Conservation (phyloP, 2,113 vertebrate genomes). For the Aptenodytes patagonicus region DNA sequence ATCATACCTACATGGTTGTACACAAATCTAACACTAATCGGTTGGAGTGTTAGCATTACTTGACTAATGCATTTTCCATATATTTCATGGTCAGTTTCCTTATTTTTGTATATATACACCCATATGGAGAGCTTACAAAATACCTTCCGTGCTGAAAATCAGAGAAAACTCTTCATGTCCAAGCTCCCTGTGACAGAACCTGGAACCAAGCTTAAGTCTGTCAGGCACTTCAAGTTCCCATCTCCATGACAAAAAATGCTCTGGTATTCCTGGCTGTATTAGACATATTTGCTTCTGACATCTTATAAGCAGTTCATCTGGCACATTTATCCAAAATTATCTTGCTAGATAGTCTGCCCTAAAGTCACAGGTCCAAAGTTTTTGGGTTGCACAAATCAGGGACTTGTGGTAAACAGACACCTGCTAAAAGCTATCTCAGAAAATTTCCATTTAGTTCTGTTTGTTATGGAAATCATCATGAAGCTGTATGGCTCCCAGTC, state of each 20-base stretch:
- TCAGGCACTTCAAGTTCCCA: neutral
- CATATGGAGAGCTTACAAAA: neutral
- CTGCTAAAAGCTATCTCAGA: neutral
- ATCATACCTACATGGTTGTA: neutral
- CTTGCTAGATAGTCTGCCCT: neutral
- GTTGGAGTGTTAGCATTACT: rapidly evolving
- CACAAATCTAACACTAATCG: neutral
- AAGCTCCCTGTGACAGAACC: neutral
- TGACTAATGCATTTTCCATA: neutral
- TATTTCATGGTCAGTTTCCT: neutral
- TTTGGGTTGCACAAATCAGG: neutral
- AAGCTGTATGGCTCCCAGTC: neutral
- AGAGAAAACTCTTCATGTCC: neutral
- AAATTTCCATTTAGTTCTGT: neutral
- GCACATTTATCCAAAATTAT: neutral
- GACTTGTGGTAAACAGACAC: neutral
- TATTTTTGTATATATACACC: neutral
- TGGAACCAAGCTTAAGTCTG: neutral
- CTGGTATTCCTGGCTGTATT: neutral
- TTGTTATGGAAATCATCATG: neutral
- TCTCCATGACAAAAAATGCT: neutral
- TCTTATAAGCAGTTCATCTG: neutral
- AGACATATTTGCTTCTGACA: neutral
- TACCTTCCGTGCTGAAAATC: neutral
- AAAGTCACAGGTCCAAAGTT: neutral